These are phyloP conservation scores for Gastrophysa polygoni DNA, from an alignment of 2,888 invertebrate species.

Conservation along the genomic window DNA sequence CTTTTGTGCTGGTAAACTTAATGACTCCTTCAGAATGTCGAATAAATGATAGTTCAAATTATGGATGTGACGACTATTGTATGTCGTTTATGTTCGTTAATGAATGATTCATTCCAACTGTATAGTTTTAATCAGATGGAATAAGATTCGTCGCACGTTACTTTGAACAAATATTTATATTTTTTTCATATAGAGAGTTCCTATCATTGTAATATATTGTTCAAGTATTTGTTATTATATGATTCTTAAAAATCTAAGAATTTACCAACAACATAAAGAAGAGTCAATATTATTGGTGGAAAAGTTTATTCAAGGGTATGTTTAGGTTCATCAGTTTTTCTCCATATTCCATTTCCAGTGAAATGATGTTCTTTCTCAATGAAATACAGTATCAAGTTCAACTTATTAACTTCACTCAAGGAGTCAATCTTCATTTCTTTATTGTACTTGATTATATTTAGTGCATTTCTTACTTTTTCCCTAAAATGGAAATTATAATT, in stretches of 20 bases:
- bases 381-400: constrained; percentile 72
- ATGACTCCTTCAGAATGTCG: too few species aligned
- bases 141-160: too few species aligned
- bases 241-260: background rate
- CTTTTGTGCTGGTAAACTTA: too few species aligned
- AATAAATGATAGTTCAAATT: too few species aligned
- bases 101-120: too few species aligned
- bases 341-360: constrained; percentile 77
- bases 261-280: too few species aligned
- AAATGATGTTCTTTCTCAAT: constrained; percentile 77
- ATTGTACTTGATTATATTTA: constrained; percentile 39
- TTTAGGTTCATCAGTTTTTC: constrained; percentile 15
- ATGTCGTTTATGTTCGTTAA: too few species aligned
- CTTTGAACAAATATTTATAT: background rate
- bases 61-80: too few species aligned
- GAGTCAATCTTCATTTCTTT: constrained; percentile 34
- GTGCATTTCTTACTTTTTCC: constrained; percentile 46
- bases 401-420: constrained; percentile 57
- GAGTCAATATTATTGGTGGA: too few species aligned
- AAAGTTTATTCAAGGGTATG: constrained; percentile 15
- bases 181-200: background rate
- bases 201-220: background rate
- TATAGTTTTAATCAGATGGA: too few species aligned
- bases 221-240: background rate
- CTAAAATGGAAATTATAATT: constrained; percentile 43